phyloP scores from a whole-genome alignment of 2,113 vertebrate genomes.

The Trogon surrucura region DNA sequence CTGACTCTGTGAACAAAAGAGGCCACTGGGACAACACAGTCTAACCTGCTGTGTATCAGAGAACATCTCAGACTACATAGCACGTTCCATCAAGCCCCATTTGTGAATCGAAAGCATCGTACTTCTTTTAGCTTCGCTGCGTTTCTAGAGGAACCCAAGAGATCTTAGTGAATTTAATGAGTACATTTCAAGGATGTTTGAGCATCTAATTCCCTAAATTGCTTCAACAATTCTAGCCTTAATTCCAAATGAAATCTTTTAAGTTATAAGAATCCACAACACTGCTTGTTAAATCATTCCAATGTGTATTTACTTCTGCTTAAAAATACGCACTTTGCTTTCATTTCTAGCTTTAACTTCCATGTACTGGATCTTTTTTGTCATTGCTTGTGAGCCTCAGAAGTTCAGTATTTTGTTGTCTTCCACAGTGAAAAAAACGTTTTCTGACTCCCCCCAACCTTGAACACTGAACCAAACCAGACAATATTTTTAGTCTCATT shows the following conservation, averaged over 20 bases:
- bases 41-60: not conserved
- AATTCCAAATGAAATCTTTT: conserved; percentile 28
- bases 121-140: not conserved
- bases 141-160: conserved; percentile 12
- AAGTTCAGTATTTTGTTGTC: not conserved
- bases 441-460: accelerated
- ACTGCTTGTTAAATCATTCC: not conserved
- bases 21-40: not conserved
- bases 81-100: not conserved
- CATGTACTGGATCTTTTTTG: not conserved
- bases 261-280: conserved; percentile 1
- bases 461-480: not conserved
- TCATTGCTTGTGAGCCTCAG: not conserved
- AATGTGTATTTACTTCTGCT: not conserved
- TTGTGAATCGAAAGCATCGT: not conserved
- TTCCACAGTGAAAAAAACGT: not conserved
- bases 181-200: conserved; percentile 42
- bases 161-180: conserved; percentile 18
- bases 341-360: not conserved
- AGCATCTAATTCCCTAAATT: conserved; percentile 50
- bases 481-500: not conserved
- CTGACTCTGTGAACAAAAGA: not conserved
- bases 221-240: not conserved
- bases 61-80: not conserved
- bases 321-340: not conserved